phyloP scores from a whole-genome alignment of 2,113 vertebrate genomes.

The Noctilio leporinus region DNA sequence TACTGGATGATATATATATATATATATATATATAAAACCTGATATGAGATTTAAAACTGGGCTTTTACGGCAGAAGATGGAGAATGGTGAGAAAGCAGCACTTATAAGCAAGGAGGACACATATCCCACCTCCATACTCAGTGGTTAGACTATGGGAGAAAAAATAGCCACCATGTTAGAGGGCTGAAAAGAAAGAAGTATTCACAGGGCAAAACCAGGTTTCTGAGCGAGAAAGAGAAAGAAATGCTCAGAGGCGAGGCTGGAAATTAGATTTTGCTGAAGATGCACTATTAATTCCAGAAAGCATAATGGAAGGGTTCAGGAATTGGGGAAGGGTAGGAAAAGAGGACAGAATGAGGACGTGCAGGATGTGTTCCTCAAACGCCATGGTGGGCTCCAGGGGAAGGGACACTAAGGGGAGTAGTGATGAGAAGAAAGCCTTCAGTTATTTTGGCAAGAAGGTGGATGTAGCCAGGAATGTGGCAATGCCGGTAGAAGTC shows the following conservation, averaged over 20 bases:
- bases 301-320: neutral
- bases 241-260: neutral
- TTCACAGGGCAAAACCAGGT: neutral
- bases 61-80: neutral
- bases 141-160: neutral
- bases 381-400: neutral
- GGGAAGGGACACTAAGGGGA: neutral
- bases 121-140: neutral
- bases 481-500: neutral
- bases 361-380: neutral
- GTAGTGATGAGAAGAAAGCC: neutral
- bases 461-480: neutral
- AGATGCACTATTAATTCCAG: neutral
- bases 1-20: too few species aligned
- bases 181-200: neutral
- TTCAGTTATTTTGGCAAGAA: neutral
- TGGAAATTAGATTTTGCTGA: neutral
- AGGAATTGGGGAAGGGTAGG: neutral
- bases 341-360: neutral
- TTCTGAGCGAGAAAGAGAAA: slow-evolving; percentile 11
- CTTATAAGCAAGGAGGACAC: neutral
- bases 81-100: neutral
- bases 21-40: neutral
- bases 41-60: neutral
- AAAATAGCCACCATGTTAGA: neutral